Evolutionary conservation across 2,113 vertebrate species (phyloP).

Genomic region (Ophiodon elongatus): DNA sequence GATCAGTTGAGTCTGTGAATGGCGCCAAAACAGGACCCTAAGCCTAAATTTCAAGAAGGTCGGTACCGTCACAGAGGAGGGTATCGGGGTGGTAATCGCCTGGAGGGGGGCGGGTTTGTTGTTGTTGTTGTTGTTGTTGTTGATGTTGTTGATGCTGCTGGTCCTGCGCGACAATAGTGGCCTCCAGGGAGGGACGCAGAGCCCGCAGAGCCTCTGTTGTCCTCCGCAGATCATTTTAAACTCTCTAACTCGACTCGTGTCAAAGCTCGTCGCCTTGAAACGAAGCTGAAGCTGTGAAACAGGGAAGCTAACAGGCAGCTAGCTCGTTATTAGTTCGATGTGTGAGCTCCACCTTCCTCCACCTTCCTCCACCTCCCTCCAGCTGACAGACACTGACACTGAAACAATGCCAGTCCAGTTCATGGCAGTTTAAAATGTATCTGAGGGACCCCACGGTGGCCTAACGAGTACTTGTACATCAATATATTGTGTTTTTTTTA

Average conservation of each 20-base stretch:
- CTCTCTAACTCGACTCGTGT: rapidly evolving
- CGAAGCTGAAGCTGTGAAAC: background rate
- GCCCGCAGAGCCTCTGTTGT: background rate
- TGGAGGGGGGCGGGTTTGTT: constrained; percentile 76
- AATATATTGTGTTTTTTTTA: background rate
- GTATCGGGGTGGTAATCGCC: background rate
- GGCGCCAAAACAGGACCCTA: constrained; percentile 99
- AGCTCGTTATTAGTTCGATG: constrained; percentile 30
- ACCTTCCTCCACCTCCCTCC: too few relatives aligned
- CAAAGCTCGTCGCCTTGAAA: background rate
- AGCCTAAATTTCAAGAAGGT: constrained; percentile 98
- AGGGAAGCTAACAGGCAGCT: constrained; percentile 41
- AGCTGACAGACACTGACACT: background rate
- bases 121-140: constrained; percentile 43
- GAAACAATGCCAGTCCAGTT: too few relatives aligned
- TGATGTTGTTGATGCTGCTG: constrained; percentile 40
- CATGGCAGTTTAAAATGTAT: background rate
- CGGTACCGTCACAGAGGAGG: constrained; percentile 9
- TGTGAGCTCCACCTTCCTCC: too few relatives aligned
- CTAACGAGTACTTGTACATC: too few relatives aligned
- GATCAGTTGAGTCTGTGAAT: constrained; percentile 91
- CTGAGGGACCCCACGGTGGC: background rate
- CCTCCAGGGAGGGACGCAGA: background rate
- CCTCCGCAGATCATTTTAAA: background rate
- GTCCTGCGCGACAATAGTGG: constrained; percentile 25